Evolutionary conservation across 2,888 invertebrate species (phyloP).

Genomic region (Diaphora mendica): DNA sequence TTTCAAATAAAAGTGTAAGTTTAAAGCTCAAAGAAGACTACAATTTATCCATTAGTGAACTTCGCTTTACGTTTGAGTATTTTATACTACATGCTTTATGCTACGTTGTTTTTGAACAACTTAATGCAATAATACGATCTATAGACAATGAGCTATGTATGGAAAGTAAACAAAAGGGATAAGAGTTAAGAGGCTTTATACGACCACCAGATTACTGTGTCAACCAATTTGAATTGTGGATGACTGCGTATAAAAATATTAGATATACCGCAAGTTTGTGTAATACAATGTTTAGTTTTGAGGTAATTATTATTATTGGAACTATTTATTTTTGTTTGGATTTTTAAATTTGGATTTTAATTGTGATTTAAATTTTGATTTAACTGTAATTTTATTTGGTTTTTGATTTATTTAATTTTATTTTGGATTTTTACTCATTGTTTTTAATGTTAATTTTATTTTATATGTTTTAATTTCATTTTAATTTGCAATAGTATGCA

Average conservation of each 20-base stretch:
- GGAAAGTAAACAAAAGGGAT: not conserved
- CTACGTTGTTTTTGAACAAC: constrained; percentile 52
- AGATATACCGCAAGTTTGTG: constrained; percentile 28
- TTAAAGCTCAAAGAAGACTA: not conserved
- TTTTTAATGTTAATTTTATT: too few relatives aligned
- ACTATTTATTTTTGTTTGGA: too few relatives aligned
- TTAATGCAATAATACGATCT: constrained; percentile 46
- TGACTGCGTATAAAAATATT: constrained; percentile 17
- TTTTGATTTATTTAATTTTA: too few relatives aligned
- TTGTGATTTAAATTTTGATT: too few relatives aligned
- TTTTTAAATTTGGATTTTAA: too few relatives aligned
- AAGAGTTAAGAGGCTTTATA: not conserved
- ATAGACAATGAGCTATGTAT: constrained; percentile 31
- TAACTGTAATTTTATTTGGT: too few relatives aligned
- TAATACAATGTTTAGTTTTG: constrained; percentile 52
- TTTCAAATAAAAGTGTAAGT: not conserved
- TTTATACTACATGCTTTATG: constrained; percentile 45
- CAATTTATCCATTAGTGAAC: constrained; percentile 37
- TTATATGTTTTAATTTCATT: not conserved
- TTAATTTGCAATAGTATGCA: too few relatives aligned
- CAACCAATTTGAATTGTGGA: constrained; percentile 52
- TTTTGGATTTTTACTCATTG: too few relatives aligned
- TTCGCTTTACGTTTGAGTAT: constrained; percentile 53
- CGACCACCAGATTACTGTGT: constrained; percentile 4
- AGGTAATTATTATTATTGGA: too few relatives aligned